A percentile compares a stretch with the other conserved stretches of the same genome.
Evolutionary conservation across 2,113 vertebrate genomes (phyloP).

Genomic region (Telmatochromis bifrenatus): DNA sequence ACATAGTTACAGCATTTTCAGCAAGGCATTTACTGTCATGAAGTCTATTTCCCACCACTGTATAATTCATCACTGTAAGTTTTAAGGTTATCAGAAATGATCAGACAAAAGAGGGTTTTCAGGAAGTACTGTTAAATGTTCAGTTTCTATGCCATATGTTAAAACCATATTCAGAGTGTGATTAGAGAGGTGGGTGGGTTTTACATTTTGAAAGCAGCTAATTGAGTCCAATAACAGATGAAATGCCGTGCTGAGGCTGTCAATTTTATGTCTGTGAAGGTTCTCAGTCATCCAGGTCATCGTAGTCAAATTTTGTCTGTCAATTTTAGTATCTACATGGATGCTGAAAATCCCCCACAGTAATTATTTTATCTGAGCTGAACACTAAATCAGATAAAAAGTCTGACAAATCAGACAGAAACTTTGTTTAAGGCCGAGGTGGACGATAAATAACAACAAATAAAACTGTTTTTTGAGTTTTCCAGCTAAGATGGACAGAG

Average conservation of each 20-base stretch:
- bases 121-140: background rate
- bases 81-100: background rate
- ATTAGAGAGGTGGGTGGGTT: background rate
- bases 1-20: background rate
- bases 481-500: background rate
- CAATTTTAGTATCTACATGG: background rate
- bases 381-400: background rate
- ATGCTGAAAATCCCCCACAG: background rate
- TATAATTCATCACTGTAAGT: background rate
- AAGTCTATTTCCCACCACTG: background rate
- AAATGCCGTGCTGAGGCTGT: fast-evolving
- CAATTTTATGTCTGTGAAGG: background rate
- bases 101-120: background rate
- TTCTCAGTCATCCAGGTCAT: too few relatives aligned
- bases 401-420: background rate
- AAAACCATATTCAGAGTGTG: background rate
- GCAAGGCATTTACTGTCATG: background rate
- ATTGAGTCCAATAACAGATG: background rate
- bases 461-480: background rate
- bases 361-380: background rate
- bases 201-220: background rate
- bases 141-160: background rate
- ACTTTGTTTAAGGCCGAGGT: background rate
- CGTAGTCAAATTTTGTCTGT: background rate
- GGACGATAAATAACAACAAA: background rate